phyloP scores from a whole-genome alignment of 2,797 vertebrate genomes.

The Enteromius treurensis region DNA sequence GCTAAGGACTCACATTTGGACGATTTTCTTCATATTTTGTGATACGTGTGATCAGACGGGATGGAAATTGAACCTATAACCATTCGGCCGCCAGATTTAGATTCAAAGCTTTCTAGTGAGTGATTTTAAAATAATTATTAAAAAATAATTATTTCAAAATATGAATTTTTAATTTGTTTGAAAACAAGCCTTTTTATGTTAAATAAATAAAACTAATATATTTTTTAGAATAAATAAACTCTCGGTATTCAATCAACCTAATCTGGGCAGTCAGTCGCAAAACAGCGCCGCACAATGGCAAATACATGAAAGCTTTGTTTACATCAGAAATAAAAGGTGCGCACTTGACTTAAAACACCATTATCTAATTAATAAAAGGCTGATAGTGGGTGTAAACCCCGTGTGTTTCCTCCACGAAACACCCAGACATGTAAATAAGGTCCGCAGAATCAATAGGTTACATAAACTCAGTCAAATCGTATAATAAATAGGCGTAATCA shows the following conservation, averaged over 20 bases:
- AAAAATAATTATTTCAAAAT: not conserved
- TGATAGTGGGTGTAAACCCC: slow-evolving; percentile 18
- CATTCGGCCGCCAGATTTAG: not conserved
- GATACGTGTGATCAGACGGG: not conserved
- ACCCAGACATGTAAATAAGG: not conserved
- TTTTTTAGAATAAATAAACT: not conserved
- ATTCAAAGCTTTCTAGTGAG: not conserved
- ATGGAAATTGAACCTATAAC: not conserved
- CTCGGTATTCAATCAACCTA: slow-evolving; percentile 6
- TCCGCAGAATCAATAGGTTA: slow-evolving; percentile 54
- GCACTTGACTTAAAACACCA: slow-evolving; percentile 74
- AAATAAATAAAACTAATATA: not conserved
- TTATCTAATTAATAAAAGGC: slow-evolving; percentile 61
- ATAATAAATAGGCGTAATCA: not conserved
- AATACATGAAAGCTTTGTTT: slow-evolving; percentile 74
- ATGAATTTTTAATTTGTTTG: not conserved
- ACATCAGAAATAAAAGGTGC: slow-evolving; percentile 83
- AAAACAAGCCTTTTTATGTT: not conserved
- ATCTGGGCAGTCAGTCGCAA: slow-evolving; percentile 46
- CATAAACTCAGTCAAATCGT: slow-evolving; percentile 9
- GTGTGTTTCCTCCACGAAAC: not conserved
- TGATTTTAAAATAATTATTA: not conserved
- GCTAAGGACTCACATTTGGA: not conserved
- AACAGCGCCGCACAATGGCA: slow-evolving; percentile 68
- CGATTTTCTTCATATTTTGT: not conserved